Evolutionary conservation across 2,113 vertebrate species (phyloP), one percentile per base, ranked within the genome.

Genomic region (Leptodactylus fuscus): DNA sequence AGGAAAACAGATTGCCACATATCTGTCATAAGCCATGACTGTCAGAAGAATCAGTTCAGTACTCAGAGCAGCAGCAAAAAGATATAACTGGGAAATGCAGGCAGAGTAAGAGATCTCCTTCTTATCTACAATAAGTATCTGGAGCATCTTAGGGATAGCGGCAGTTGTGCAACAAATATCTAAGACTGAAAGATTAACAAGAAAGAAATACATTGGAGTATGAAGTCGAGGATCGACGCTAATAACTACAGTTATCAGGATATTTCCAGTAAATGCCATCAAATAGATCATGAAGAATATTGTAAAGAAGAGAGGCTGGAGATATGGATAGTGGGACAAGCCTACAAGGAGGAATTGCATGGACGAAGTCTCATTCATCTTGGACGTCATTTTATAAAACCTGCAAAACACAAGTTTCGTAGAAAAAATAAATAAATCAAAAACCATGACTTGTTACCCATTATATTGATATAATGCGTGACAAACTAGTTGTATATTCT

Each of bases 121-220:
- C 3, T 87, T 77, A 0, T 87, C 48, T 22, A 5, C 82, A 8
- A 83, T 24, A 27, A 87, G 84, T 7, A 74, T 77, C 6, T 71
- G 38, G n/a, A 90, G 48, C 44, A 88, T 85, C 5, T 91, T 89
- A 8, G 89, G 89, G 32, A 88, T 70, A 15, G 88, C 89, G 58
- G 85, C 22, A 0, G 87, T 87, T 0, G 86, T 85, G n/a, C 86
- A 91, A 53, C 87, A 89, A 51, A 90, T 87, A 76, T 90, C 88
- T 6, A 89, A 51, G 16, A 88, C 84, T 18, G 88, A 85, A 53
- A 90, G 55, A 32, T 89, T 88, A 2, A 87, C 70, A 18, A 90
- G 88, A 22, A 89, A 89, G 41, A 87, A 90, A 29, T 90, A 90
- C 89, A 89, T 91, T 24, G 88, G 87, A 0, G 74, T 89, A 44